Base-by-base conservation (phyloP, 64 coral and sea anemone genomes). In the Astreopora myriophthalma region DNA sequence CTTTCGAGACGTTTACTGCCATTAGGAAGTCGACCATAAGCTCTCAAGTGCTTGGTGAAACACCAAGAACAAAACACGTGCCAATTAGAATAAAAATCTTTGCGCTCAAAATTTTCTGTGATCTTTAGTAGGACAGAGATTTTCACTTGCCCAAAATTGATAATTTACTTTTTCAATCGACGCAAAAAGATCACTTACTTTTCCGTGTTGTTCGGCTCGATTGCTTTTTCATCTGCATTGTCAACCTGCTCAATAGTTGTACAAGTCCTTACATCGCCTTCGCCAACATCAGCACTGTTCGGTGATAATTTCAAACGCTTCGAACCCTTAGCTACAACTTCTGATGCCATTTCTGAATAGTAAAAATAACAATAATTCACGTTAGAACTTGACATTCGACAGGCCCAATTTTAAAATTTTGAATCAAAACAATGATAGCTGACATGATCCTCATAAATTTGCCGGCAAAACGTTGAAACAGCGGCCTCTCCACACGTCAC, bases 351-450 rank as follows among this genome's bases (percentile, higher is more conserved):
- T 75, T 42, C 90, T 92, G 26, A 23, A 36, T n/a, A 75, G 66
- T 26, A 12, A 11, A n/a, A n/a, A n/a, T n/a, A 42, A 39, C 44
- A 62, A 74, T 25, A 49, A 22, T 72, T 29, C 65, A 14, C 35
- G 39, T 87, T 87, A 87, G 38, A 87, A 49, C 25, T 73, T 52
- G 40, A 20, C 23, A 34, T 87, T 58, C 65, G 65, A 87, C 65
- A 48, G 35, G 73, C 72, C 39, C 28, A n/a, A 22, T 60, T 64
- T 71, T 62, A 74, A 67, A 86, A 70, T 79, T 92, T 75, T 86
- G 80, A 82, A 92, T 92, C 82, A 92, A 63, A 71, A 84, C 82
- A 92, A 73, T 75, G 74, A n/a, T n/a, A n/a, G n/a, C n/a, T n/a
- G n/a, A 69, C 30, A 78, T 91, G 76, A 91, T 78, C 66, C 32